These are phyloP conservation scores for Microcebus griseorufus DNA, from an alignment of 2,113 vertebrate species.

Conservation along the genomic window DNA sequence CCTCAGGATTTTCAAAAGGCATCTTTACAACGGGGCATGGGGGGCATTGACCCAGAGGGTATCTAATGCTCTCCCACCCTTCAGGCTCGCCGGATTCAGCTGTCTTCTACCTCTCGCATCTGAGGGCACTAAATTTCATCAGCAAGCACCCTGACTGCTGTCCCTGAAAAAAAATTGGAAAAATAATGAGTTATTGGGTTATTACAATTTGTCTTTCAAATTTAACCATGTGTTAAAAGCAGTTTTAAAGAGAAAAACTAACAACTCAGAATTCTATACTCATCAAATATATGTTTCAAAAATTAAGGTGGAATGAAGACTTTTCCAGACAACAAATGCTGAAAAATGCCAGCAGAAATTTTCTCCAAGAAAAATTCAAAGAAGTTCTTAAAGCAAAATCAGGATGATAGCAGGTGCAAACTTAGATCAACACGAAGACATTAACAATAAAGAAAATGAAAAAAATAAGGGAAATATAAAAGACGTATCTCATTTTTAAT, in stretches of 20 bases:
- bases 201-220: not conserved
- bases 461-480: not conserved
- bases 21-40: not conserved
- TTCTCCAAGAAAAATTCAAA: not conserved
- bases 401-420: not conserved
- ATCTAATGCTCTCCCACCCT: no score
- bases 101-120: not conserved
- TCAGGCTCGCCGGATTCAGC: no score
- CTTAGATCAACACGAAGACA: not conserved
- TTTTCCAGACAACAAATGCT: not conserved
- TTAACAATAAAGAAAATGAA: not conserved
- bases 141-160: not conserved
- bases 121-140: not conserved
- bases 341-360: not conserved
- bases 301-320: not conserved
- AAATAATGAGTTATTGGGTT: not conserved
- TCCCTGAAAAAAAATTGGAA: not conserved
- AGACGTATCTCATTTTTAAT: not conserved
- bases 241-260: not conserved
- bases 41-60: not conserved
- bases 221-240: not conserved
- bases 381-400: not conserved
- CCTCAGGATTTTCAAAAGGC: not conserved
- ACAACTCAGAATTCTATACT: not conserved
- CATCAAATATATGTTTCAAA: not conserved